Conservation (phyloP, 2,113 vertebrate genomes). For the Ondatra zibethicus region DNA sequence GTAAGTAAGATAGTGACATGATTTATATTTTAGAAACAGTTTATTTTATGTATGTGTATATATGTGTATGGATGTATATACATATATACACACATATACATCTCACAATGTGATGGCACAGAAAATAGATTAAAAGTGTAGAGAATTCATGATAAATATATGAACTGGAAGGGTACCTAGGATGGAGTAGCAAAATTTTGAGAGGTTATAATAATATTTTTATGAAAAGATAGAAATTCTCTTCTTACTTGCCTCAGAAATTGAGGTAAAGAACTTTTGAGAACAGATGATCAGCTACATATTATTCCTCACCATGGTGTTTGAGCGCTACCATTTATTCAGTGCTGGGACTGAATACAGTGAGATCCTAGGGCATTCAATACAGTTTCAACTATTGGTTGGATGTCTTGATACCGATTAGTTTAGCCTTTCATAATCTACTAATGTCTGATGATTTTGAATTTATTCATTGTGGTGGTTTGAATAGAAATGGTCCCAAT, state of each 20-base stretch:
- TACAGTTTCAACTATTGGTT: background rate
- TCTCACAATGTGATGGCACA: background rate
- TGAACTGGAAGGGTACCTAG: background rate
- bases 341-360: background rate
- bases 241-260: background rate
- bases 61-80: too few relatives aligned
- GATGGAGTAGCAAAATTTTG: background rate
- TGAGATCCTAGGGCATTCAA: background rate
- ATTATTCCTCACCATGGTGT: background rate
- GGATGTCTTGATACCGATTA: background rate
- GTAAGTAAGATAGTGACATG: background rate
- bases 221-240: background rate
- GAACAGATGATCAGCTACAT: background rate
- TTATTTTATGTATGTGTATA: background rate
- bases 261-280: background rate
- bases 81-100: background rate
- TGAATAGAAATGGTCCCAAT: background rate
- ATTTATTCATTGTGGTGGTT: background rate
- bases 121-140: background rate
- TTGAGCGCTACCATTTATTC: background rate
- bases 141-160: background rate
- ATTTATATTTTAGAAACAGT: constrained; percentile 22
- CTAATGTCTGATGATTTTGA: background rate
- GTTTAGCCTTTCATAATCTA: background rate
- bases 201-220: background rate